Evolutionary conservation across 2,888 invertebrate genomes (phyloP), one percentile per base, ranked within the genome.

Genomic region (Hybos culiciformis): DNA sequence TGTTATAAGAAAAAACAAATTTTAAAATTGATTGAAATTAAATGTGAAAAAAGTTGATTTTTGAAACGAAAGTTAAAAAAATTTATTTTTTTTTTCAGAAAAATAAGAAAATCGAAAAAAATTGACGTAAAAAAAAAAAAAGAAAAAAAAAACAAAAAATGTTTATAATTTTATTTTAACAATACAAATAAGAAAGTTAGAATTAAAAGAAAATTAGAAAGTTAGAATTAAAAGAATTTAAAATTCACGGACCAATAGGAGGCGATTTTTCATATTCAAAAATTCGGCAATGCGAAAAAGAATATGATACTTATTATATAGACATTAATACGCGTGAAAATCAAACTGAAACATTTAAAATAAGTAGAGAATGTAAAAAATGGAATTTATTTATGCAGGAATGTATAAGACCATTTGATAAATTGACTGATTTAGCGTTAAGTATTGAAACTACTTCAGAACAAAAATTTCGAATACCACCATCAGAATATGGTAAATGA

Each of bases 201-300:
- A n/a, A n/a, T n/a, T n/a, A n/a, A n/a, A n/a, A n/a, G n/a, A n/a
- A n/a, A n/a, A n/a, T n/a, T n/a, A n/a, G n/a, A n/a, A n/a, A n/a
- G n/a, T n/a, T n/a, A 54, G 76, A 74, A 54, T 63, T 91, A 17
- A 75, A 80, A 50, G 68, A 72, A 48, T 70, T 82, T 54, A 85
- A 83, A 65, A 88, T 87, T 56, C 92, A 92, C 65, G 92, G 92
- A 17, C 91, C 92, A 41, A 80, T 92, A 41, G 87, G 88, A 14
- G 83, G 83, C 37, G 81, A 81, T 55, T 91, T 87, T 68, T 82
- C 90, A 0, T 83, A 85, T 61, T 73, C 79, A 19, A 90, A 90
- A 68, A 70, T 92, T 41, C 71, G 91, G 31, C 83, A 90, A 61
- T 84, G 87, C 58, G 84, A 85, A 60, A 75, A 76, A 20, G 75